Evolutionary conservation across 2,113 vertebrate species (phyloP).

Genomic region (Theristicus caerulescens): DNA sequence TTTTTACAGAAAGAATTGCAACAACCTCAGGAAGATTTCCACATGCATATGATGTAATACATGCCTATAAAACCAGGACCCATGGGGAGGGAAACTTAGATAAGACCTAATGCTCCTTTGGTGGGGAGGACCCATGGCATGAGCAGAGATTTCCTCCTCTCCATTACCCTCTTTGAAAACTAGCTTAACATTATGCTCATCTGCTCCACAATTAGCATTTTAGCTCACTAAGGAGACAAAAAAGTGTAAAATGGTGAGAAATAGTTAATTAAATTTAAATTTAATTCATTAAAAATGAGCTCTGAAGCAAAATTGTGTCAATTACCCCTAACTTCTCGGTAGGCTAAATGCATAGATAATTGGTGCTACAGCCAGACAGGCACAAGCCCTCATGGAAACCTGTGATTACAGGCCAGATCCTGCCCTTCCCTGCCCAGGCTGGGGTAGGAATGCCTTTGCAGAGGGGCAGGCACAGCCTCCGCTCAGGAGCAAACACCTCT

Average conservation of each 20-base stretch:
- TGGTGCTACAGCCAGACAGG: background rate
- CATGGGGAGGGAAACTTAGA: background rate
- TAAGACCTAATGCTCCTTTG: background rate
- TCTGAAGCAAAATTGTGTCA: background rate
- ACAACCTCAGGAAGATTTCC: background rate
- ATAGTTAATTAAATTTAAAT: background rate
- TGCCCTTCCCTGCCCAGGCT: background rate
- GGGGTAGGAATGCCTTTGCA: background rate
- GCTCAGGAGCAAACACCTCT: background rate
- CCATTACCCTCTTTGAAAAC: background rate
- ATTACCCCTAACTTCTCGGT: background rate
- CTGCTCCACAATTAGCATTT: background rate
- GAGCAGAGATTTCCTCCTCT: background rate
- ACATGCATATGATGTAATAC: background rate
- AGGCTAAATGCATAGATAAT: background rate
- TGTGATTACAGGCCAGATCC: background rate
- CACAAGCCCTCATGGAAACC: background rate
- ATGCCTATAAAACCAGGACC: background rate
- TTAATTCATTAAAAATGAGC: background rate
- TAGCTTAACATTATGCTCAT: background rate
- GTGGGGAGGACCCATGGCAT: rapidly evolving
- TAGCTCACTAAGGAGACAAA: background rate
- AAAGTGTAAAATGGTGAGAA: background rate
- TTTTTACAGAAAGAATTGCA: background rate
- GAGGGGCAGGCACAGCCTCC: background rate